Base-by-base conservation (phyloP, 2,888 invertebrate species). In the Aspidapion aeneum region DNA sequence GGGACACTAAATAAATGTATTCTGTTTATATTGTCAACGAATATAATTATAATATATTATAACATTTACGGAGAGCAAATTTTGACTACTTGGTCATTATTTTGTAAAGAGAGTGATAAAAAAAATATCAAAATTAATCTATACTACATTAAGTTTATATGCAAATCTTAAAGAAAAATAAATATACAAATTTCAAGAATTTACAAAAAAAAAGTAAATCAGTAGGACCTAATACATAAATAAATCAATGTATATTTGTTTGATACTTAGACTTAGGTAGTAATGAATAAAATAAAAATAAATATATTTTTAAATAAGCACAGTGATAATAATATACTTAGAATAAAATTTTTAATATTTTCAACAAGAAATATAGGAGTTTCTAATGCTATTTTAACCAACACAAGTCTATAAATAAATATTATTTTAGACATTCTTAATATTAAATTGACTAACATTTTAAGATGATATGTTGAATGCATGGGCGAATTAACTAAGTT, bases 1-100 rank as follows among this genome's bases (percentile, higher is more conserved):
- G 63, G 70, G 73, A 70, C 74, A 74, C 74, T 76, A 76, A 76
- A 77, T 76, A 77, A 75, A 76, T 77, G 74, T 75, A 76, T 35
- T 35, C 12, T 35, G n/a, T 75, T 76, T 71, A 76, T 76, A 77
- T 77, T 76, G 76, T 76, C 76, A 77, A 77, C 76, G 74, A 75
- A 70, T 74, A 75, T 75, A 75, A 75, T 73, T 70, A 72, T 70
- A 71, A 12, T 48, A 48, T n/a, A 48, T 48, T 48, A 52, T 35
- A 35, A 35, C 35, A 35, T 35, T 35, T 12, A 35, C 35, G 12
- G 12, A 35, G 35, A 35, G 35, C 3, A 35, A 35, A 35, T 7
- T 35, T 35, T 35, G 35, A 67, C 70, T 71, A 70, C 68, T 72
- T 73, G 72, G 74, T 73, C 73, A 69, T 69, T 63, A 72, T 35